phyloP scores from a whole-genome alignment of 1,140 invertebrate genomes.

The Acromyrmex echinatior region DNA sequence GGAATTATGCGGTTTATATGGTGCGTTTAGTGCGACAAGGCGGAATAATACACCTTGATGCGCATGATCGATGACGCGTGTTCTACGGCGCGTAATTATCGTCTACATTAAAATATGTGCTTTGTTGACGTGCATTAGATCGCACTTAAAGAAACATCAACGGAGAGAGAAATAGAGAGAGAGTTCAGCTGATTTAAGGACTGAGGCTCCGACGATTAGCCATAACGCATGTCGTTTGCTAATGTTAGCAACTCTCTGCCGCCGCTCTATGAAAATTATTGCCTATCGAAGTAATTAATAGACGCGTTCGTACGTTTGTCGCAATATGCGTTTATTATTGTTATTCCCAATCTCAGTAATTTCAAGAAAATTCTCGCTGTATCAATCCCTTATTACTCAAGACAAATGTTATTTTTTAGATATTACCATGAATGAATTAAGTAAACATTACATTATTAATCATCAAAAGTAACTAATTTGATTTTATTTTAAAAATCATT shows the following conservation, averaged over 20 bases:
- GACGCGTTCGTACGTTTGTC: neutral
- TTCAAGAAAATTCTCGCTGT: neutral
- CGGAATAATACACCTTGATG: constrained; percentile 33
- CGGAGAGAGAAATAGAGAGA: constrained; percentile 37
- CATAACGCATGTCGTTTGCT: constrained; percentile 29
- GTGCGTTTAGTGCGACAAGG: neutral
- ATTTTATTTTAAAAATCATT: too few species aligned
- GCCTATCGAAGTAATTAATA: constrained; percentile 34
- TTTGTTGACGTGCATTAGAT: constrained; percentile 60
- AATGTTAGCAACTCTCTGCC: constrained; percentile 6
- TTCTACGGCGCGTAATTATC: constrained; percentile 44
- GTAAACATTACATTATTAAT: too few species aligned
- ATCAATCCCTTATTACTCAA: too few species aligned
- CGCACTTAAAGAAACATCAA: constrained; percentile 49
- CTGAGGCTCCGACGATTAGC: neutral
- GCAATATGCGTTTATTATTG: neutral
- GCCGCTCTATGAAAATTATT: constrained; percentile 13
- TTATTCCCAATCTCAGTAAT: neutral
- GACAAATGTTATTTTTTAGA: too few species aligned
- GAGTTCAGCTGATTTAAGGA: constrained; percentile 51
- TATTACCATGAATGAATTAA: too few species aligned
- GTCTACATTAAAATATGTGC: constrained; percentile 32
- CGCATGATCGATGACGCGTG: constrained; percentile 45
- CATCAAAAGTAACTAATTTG: too few species aligned
- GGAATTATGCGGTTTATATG: constrained; percentile 65